Evolutionary conservation across 2,113 vertebrate genomes (phyloP), one percentile per base, ranked within the genome.

Genomic region (Shinisaurus crocodilurus): DNA sequence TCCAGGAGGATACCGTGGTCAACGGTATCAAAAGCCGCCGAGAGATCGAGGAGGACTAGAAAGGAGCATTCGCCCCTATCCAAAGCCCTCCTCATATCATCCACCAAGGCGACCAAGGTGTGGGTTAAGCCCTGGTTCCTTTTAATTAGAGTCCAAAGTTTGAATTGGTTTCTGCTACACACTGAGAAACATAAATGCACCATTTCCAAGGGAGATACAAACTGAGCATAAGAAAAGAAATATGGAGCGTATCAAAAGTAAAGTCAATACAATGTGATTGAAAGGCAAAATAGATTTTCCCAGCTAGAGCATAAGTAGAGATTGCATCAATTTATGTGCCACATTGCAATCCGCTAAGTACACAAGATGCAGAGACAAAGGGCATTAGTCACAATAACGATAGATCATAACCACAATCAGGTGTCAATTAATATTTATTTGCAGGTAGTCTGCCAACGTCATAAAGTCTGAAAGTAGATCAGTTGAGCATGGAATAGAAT

Each of bases 401-500:
- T 79, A 70, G 63, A 90, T 86, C 83, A 90, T 50, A 86, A 70
- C 63, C 45, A 86, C 63, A 80, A 85, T 80, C 89, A 70, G 63
- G 75, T 90, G 89, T 86, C 89, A 90, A 90, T 86, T 90, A 86
- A 80, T 90, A 86, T 86, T 90, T 90, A 70, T 90, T 90, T 86
- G 63, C 83, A 70, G 83, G n/a, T 86, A 86, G 20, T 70, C 40
- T 81, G 63, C 75, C 65, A 54, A 23, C 81, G 76, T 88, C 87
- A 25, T 63, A 80, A 15, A 88, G 60, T 65, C 50, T 81, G 87
- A 81, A 88, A 88, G 23, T 70, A 81, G 45, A 90, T 90, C 84
- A 86, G 75, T 34, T 80, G 75, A 90, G 75, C 63, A 34, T 86
- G 83, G 83, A 20, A 79, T 40, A 40, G 63, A 80, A 86, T 80